A percentile compares a stretch with the other conserved stretches of the same genome.
phyloP scores from a whole-genome alignment of 92 coral and sea anemone species.

The Actinostola sp. region DNA sequence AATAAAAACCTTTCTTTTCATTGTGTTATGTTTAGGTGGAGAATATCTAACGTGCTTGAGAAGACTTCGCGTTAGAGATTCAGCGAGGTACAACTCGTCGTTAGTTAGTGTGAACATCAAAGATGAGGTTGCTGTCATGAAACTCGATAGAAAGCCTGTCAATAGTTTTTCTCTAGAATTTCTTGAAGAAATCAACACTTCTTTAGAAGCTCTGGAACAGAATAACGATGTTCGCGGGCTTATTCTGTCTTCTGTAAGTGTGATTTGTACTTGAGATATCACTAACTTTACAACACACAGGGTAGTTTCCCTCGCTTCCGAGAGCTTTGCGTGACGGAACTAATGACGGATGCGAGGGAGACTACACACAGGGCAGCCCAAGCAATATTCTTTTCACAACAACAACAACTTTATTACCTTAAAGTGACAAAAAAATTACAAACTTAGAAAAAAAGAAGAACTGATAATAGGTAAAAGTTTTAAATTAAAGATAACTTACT shows the following conservation, averaged over 20 bases:
- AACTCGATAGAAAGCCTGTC: constrained; percentile 85
- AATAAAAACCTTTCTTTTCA: too few species aligned
- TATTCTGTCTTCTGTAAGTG: constrained; percentile 86
- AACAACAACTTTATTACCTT: too few species aligned
- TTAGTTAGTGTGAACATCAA: constrained; percentile 66
- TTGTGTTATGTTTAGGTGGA: neutral
- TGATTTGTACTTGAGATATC: neutral
- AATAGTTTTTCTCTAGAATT: constrained; percentile 88
- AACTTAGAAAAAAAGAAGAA: too few species aligned
- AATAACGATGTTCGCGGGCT: constrained; percentile 78
- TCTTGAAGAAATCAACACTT: constrained; percentile 72
- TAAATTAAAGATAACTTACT: too few species aligned
- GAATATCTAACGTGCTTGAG: neutral
- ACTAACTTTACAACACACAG: too few species aligned
- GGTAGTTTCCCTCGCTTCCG: too few species aligned
- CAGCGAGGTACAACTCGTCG: constrained; percentile 38
- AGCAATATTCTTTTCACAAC: too few species aligned
- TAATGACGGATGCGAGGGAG: too few species aligned
- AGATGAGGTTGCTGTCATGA: constrained; percentile 65
- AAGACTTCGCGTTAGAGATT: neutral
- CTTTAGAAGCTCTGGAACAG: constrained; percentile 68
- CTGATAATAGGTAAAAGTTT: too few species aligned
- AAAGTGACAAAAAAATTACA: too few species aligned
- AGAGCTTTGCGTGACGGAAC: too few species aligned
- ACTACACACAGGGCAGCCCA: too few species aligned